A percentile compares a stretch with the other conserved stretches of the same genome.
phyloP scores from a whole-genome alignment of 2,113 vertebrate genomes.

The Hemichromis elongatus region DNA sequence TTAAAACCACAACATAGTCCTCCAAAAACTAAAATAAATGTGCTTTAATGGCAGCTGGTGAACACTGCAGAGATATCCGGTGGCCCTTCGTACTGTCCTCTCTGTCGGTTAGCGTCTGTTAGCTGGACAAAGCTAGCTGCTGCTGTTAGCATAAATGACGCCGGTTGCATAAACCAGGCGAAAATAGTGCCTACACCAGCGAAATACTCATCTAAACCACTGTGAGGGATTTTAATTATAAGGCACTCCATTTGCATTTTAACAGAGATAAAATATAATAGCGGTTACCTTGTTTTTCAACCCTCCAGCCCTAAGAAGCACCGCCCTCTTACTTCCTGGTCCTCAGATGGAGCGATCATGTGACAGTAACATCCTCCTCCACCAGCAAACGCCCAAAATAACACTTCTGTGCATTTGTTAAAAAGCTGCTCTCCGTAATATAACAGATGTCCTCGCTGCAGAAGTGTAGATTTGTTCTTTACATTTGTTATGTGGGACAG shows the following conservation, averaged over 20 bases:
- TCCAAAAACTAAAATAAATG: neutral
- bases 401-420: neutral
- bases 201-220: neutral
- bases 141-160: neutral
- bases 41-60: neutral
- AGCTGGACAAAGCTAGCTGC: neutral
- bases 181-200: too few relatives aligned
- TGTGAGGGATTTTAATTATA: neutral
- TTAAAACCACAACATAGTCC: neutral
- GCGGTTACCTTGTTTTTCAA: slow-evolving; percentile 37
- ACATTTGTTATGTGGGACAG: neutral
- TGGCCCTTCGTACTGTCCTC: neutral
- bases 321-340: slow-evolving; percentile 52
- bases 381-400: neutral
- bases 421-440: neutral
- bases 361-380: neutral
- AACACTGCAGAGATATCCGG: neutral
- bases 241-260: accelerated
- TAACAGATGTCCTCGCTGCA: neutral
- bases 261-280: neutral
- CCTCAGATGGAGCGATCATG: slow-evolving; percentile 14
- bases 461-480: neutral
- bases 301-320: slow-evolving; percentile 1
- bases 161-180: neutral
- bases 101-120: slow-evolving; percentile 9